phyloP scores from a whole-genome alignment of 2,888 invertebrate species.

The Eupithecia tripunctaria region DNA sequence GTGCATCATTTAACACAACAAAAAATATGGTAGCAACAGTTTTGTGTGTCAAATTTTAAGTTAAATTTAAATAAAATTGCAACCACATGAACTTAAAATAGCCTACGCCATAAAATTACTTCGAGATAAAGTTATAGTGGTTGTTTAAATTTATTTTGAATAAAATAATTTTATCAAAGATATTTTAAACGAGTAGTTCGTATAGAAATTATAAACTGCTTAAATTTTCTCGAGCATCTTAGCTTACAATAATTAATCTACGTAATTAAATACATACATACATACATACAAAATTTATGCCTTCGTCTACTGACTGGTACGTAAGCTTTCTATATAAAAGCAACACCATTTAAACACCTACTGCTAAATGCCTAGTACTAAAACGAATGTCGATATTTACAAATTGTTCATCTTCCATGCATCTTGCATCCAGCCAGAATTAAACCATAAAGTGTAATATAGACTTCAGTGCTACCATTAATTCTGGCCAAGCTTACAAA shows the following conservation, averaged over 20 bases:
- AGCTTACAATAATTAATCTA: neutral
- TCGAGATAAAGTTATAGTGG: neutral
- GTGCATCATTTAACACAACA: neutral
- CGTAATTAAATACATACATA: neutral
- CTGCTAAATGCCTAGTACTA: constrained; percentile 36
- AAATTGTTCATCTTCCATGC: constrained; percentile 36
- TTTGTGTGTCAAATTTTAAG: neutral
- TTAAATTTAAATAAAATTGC: neutral
- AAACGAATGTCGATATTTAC: constrained; percentile 29
- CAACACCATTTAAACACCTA: constrained; percentile 28
- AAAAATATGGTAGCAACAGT: neutral
- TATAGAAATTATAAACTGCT: neutral
- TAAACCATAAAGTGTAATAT: constrained; percentile 42
- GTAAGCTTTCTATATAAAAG: constrained; percentile 26
- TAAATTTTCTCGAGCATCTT: neutral
- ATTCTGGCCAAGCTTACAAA: constrained; percentile 51
- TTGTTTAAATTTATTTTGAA: neutral
- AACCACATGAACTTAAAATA: neutral
- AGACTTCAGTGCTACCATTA: constrained; percentile 48
- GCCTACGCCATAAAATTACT: neutral
- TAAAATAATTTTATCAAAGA: neutral
- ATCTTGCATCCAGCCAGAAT: constrained; percentile 40
- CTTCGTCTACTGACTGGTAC: constrained; percentile 4
- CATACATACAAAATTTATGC: neutral
- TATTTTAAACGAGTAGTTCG: neutral